Conservation (phyloP, 2,888 invertebrate species). For the Pinctada fucata region DNA sequence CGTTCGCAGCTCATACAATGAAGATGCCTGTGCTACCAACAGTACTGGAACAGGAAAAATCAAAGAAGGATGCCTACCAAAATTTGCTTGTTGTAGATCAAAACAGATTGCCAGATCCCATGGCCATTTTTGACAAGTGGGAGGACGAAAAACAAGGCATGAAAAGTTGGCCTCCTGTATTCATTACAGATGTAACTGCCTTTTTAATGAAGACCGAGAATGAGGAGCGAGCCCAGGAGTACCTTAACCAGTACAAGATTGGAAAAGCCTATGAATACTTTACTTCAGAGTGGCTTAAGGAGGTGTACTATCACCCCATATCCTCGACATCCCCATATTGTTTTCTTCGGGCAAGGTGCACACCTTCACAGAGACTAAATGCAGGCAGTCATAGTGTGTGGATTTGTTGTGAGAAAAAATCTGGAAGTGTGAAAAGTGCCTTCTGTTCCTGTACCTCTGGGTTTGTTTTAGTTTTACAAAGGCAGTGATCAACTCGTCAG, state of each 20-base stretch:
- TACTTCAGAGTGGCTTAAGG: too few relatives aligned
- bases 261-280: slow-evolving; percentile 31
- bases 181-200: neutral
- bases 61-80: neutral
- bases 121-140: too few relatives aligned
- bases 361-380: slow-evolving; percentile 7
- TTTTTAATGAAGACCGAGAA: slow-evolving; percentile 18
- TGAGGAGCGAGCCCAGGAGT: neutral
- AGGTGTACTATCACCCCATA: too few relatives aligned
- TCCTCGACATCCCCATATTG: neutral
- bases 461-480: too few relatives aligned
- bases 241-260: slow-evolving; percentile 18
- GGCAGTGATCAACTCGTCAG: too few relatives aligned
- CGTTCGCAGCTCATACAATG: neutral
- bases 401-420: neutral
- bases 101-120: too few relatives aligned
- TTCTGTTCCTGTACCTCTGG: slow-evolving; percentile 3
- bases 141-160: too few relatives aligned
- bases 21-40: neutral
- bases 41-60: neutral
- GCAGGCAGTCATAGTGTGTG: slow-evolving; percentile 8
- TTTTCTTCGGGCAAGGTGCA: slow-evolving; percentile 8
- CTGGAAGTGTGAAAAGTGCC: slow-evolving; percentile 4
- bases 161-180: too few relatives aligned
- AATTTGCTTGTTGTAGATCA: too few relatives aligned